phyloP scores from a whole-genome alignment of 2,113 vertebrate species.

The Anguilla japonica region DNA sequence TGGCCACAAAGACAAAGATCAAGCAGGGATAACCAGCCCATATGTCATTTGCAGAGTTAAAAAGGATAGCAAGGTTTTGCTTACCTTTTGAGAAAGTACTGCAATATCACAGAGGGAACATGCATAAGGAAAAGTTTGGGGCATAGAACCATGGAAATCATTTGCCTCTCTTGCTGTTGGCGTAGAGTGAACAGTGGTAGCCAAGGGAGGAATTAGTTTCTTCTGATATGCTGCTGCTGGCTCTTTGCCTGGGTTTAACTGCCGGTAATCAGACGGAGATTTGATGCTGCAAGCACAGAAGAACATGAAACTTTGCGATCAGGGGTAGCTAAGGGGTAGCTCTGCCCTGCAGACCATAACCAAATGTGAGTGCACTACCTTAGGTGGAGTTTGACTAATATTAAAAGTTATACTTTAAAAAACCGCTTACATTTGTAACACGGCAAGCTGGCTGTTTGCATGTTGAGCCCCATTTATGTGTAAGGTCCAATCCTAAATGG shows the following conservation, averaged over 20 bases:
- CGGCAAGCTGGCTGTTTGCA: constrained; percentile 22
- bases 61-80: constrained; percentile 1
- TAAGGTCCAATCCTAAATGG: not conserved
- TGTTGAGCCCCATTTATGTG: constrained; percentile 30
- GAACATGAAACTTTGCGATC: too few relatives aligned
- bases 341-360: too few relatives aligned
- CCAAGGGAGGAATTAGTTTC: not conserved
- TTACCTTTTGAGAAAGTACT: constrained; percentile 25
- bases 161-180: constrained; percentile 16
- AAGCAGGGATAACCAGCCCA: not conserved
- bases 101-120: constrained; percentile 30
- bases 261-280: not conserved
- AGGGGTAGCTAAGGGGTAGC: too few relatives aligned
- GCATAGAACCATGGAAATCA: constrained; percentile 28
- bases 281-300: too few relatives aligned
- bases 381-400: too few relatives aligned
- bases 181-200: not conserved
- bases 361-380: too few relatives aligned
- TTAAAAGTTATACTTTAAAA: not conserved
- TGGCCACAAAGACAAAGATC: not conserved
- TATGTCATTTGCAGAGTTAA: constrained; percentile 1
- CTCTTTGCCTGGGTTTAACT: not conserved
- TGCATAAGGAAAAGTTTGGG: constrained; percentile 26
- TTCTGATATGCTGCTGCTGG: not conserved
- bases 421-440: constrained; percentile 19